Percentiles rank a stretch among this genome's conserved stretches.
phyloP scores from a whole-genome alignment of 2,888 invertebrate genomes.

The Eledone cirrhosa region DNA sequence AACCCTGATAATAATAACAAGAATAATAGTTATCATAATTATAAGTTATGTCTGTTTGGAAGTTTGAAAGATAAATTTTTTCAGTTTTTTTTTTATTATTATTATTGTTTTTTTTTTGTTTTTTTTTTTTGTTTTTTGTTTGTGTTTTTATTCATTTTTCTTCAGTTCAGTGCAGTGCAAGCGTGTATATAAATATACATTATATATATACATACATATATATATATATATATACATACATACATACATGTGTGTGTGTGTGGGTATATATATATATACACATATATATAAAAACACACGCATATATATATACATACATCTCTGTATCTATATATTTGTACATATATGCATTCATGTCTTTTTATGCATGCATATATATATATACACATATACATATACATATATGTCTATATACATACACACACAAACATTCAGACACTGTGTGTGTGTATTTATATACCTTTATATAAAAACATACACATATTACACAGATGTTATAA shows the following conservation, averaged over 20 bases:
- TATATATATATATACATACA: slow-evolving; percentile 1
- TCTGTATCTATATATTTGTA: neutral
- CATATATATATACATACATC: neutral
- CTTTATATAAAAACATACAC: too few species aligned
- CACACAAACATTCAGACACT: neutral
- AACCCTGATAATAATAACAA: too few species aligned
- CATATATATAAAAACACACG: neutral
- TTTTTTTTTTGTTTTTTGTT: too few species aligned
- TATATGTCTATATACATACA: neutral
- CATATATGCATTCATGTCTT: neutral
- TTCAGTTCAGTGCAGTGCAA: too few species aligned
- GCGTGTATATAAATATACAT: neutral
- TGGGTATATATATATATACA: neutral
- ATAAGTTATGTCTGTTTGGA: too few species aligned
- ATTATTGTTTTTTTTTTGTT: too few species aligned
- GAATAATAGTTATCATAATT: too few species aligned
- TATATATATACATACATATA: neutral
- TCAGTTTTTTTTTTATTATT: too few species aligned
- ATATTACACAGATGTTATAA: too few species aligned
- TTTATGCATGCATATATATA: neutral
- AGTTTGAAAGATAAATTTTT: too few species aligned
- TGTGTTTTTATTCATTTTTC: too few species aligned
- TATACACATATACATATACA: neutral
- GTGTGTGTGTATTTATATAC: neutral
- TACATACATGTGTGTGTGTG: neutral